A percentile compares a stretch with the other conserved stretches of the same genome.
These are phyloP conservation scores for Brassicogethes aeneus DNA, from an alignment of 2,888 invertebrate species.

Conservation along the genomic window DNA sequence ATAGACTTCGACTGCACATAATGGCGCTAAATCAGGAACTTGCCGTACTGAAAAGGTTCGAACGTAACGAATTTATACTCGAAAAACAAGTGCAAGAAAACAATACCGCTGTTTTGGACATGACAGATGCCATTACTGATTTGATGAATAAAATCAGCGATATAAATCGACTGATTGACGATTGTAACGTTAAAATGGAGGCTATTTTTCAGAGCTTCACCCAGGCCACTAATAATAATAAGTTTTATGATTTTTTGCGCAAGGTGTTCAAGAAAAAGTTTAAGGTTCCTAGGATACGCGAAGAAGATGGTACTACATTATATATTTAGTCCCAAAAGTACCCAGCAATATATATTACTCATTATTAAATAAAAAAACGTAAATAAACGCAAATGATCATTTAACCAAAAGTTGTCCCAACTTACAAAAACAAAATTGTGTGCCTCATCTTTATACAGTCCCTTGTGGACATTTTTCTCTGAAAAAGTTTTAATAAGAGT, in stretches of 20 bases:
- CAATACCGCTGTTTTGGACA: conserved; percentile 40
- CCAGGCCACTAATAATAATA: conserved; percentile 53
- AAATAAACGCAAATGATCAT: conserved; percentile 1
- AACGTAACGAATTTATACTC: conserved; percentile 57
- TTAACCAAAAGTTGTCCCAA: too few species aligned
- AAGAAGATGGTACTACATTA: conserved; percentile 40
- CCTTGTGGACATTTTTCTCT: too few species aligned
- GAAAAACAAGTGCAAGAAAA: conserved; percentile 38
- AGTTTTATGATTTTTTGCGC: conserved; percentile 68
- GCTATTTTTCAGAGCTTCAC: conserved; percentile 49
- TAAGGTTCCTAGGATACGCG: conserved; percentile 54
- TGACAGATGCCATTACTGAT: conserved; percentile 44
- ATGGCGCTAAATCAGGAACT: conserved; percentile 66
- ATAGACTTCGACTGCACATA: conserved; percentile 54
- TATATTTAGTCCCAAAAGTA: conserved; percentile 12
- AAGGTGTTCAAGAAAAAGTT: conserved; percentile 79
- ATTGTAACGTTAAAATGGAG: conserved; percentile 42
- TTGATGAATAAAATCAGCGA: conserved; percentile 46
- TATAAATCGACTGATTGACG: conserved; percentile 39
- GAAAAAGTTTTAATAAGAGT: too few species aligned
- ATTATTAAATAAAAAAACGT: background rate
- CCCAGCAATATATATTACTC: background rate
- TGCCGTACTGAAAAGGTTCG: conserved; percentile 63
- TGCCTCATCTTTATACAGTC: too few species aligned
- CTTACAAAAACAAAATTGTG: too few species aligned